Conservation (phyloP, 2,113 vertebrate species). For the Chaenogobius annularis region DNA sequence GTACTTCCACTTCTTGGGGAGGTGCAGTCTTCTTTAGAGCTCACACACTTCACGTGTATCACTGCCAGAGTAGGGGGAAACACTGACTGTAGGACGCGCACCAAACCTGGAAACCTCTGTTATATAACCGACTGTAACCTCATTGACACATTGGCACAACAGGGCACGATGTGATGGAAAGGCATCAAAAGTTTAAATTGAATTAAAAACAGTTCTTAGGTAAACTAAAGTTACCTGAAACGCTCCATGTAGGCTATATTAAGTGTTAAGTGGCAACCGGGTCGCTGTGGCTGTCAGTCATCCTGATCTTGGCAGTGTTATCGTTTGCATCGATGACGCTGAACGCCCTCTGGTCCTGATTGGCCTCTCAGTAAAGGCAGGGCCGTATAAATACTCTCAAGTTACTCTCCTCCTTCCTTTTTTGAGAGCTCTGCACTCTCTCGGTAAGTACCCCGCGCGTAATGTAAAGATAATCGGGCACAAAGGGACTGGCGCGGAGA, state of each 20-base stretch:
- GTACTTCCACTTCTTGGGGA: neutral
- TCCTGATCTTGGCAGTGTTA: constrained; percentile 30
- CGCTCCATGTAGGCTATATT: neutral
- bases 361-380: constrained; percentile 66
- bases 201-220: neutral
- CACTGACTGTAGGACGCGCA: neutral
- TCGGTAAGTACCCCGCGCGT: constrained; percentile 43
- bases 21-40: neutral
- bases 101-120: neutral
- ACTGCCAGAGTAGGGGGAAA: neutral
- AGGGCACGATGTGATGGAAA: neutral
- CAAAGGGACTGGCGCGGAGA: neutral
- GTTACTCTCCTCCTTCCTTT: constrained; percentile 37
- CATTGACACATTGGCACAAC: neutral
- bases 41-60: neutral
- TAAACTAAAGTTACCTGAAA: neutral
- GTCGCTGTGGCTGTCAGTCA: neutral
- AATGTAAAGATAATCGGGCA: neutral
- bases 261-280: neutral
- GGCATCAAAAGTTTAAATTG: neutral
- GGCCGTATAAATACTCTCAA: constrained; percentile 58
- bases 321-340: constrained; percentile 1
- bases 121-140: neutral
- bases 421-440: constrained; percentile 12
- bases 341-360: constrained; percentile 61